These are phyloP conservation scores for Conger conger DNA, from an alignment of 2,113 vertebrate genomes.

Conservation along the genomic window DNA sequence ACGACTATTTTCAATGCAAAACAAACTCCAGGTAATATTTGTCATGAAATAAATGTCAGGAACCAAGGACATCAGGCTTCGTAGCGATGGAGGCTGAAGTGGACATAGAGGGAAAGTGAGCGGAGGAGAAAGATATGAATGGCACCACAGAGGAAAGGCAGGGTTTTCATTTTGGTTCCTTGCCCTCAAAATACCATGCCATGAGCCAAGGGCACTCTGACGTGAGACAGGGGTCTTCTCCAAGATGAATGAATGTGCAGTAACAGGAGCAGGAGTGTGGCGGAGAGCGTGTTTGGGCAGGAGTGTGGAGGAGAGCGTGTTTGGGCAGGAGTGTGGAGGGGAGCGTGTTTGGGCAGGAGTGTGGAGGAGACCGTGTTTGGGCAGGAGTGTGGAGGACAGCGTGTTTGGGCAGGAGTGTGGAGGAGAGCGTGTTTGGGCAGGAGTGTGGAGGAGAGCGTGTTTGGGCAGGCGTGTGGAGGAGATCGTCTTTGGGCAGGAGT, in stretches of 20 bases:
- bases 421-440: no score
- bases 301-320: no score
- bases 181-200: constrained; percentile 31
- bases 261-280: no score
- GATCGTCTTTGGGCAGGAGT: no score
- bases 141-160: constrained; percentile 29
- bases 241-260: background rate
- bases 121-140: constrained; percentile 37
- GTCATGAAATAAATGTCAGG: constrained; percentile 70
- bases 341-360: no score
- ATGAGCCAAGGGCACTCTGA: constrained; percentile 1
- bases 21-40: constrained; percentile 73
- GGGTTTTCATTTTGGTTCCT: constrained; percentile 18
- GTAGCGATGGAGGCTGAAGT: constrained; percentile 55
- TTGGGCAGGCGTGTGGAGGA: no score
- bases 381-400: no score
- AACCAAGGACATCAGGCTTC: constrained; percentile 62
- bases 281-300: no score
- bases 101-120: constrained; percentile 28
- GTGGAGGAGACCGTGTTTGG: no score
- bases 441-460: no score
- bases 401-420: no score
- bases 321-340: no score
- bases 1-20: constrained; percentile 70
- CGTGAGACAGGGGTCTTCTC: background rate